phyloP scores from a whole-genome alignment of 2,888 invertebrate genomes.

The Punctoribates punctum region DNA sequence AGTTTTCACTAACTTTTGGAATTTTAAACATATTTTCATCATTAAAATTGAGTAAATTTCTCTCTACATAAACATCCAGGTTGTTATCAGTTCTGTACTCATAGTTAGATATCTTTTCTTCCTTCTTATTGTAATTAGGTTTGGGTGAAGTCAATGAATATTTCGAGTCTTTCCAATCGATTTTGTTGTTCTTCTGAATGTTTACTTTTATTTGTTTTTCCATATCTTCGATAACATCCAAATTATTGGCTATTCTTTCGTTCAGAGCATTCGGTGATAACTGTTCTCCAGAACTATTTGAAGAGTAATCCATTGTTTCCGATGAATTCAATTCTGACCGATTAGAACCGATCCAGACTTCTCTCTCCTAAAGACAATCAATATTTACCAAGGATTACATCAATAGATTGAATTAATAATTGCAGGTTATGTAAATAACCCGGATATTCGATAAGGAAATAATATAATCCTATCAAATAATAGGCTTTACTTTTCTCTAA shows the following conservation, averaged over 20 bases:
- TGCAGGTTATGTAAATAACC: neutral
- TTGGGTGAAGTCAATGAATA: neutral
- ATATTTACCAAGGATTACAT: neutral
- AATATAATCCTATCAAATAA: no score
- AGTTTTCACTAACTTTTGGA: no score
- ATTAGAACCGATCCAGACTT: neutral
- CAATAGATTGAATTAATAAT: neutral
- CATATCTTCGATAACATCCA: neutral
- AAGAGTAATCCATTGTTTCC: neutral
- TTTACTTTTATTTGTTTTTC: neutral
- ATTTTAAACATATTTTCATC: no score
- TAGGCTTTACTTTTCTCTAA: no score
- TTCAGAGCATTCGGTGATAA: neutral
- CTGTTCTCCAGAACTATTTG: neutral
- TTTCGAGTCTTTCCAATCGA: neutral
- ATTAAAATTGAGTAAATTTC: no score
- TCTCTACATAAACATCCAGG: neutral
- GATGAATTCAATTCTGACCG: neutral
- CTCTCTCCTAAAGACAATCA: neutral
- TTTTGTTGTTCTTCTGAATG: neutral
- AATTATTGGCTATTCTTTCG: neutral
- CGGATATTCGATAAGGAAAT: no score
- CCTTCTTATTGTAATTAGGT: neutral
- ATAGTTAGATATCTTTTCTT: neutral
- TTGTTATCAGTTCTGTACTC: neutral